Evolutionary conservation across 2,797 vertebrate genomes (phyloP), one percentile per base, ranked within the genome.

Genomic region (Sebastes taczanowskii): DNA sequence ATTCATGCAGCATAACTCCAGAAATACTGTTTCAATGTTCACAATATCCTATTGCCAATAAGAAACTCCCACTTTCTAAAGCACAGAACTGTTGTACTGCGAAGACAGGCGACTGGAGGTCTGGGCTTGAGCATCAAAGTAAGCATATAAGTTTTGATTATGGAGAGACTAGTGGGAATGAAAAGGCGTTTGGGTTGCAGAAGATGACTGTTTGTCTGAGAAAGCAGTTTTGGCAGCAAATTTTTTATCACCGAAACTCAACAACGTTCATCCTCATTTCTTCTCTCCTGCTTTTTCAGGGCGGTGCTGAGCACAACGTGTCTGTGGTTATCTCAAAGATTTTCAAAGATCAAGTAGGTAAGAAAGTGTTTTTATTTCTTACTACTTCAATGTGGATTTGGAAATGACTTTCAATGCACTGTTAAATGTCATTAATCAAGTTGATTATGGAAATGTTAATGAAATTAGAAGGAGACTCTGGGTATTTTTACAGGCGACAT

Each of bases 51-150:
- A 94, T 95, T 95, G 94, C 95, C 94, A 95, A 94, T 93, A 93
- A 94, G 90, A 95, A 96, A 95, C 94, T 95, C 94, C 94, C 93
- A 94, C 96, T 97, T 97, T 97, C 96, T 99, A 98, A 98, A 99
- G 98, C 97, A 97, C 97, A 98, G 98, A 97, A 97, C 97, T 95
- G 97, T 98, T 96, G 96, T 96, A 93, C 97, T 99, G 93, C 96
- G 62, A 94, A 97, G 97, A 97, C 97, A 98, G 91, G 95, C 95
- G 86, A 92, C 96, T 92, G 97, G 97, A 71, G 96, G 97, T 92
- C 96, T 99, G 95, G 98, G 98, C 92, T 95, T 99, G 89, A 99
- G 98, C 93, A 97, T 99, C 94, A 99, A 99, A 97, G 98, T 99
- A 97, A 89, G 97, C 78, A 77, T 32, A 78, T 79, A 62, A 34